Evolutionary conservation across 2,797 vertebrate genomes (phyloP), one percentile per base, ranked within the genome.

Genomic region (Peromyscus melanophrys): DNA sequence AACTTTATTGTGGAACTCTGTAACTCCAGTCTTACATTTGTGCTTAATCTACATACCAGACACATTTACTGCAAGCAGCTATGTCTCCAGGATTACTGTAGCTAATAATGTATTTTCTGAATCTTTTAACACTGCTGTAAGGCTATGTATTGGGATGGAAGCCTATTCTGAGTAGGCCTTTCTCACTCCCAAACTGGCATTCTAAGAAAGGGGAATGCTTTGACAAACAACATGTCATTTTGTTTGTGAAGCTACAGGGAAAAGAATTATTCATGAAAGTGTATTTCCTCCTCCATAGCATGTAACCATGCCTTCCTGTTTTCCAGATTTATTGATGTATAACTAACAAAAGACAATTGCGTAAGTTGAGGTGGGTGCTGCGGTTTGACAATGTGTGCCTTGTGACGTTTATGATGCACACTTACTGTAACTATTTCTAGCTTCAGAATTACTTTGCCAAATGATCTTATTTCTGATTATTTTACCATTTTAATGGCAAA

Each of bases 51-150:
- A 65, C 67, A 76, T 84, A 65, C 57, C 92, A 3, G 25, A 69
- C 63, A 34, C 8, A 27, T 89, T 96, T 67, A 65, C 34, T 77
- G 10, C 37, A 57, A 77, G 49, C 27, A 86, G 81, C 94, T 90
- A 12, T 94, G 83, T 6, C 57, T 82, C 49, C 25, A 43, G 40
- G 91, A 49, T 92, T 89, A 61, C 77, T 57, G 21, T 14, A 76
- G 46, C 37, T 46, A 29, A 67, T 55, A 21, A 57, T 76, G 40
- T 84, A 4, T 92, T 75, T 96, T 84, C 77, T 21, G 63, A 77
- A 55, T 75, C 78, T 49, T 61, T 86, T 81, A 21, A 40, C 29
- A 13, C 82, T 96, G 92, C 83, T 49, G 9, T 80, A 55, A 88
- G 67, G 31, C 92, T 57, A 61, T 23, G 2, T 49, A 40, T 78